Evolutionary conservation across 2,113 vertebrate genomes (phyloP).

Genomic region (Octodon degus): DNA sequence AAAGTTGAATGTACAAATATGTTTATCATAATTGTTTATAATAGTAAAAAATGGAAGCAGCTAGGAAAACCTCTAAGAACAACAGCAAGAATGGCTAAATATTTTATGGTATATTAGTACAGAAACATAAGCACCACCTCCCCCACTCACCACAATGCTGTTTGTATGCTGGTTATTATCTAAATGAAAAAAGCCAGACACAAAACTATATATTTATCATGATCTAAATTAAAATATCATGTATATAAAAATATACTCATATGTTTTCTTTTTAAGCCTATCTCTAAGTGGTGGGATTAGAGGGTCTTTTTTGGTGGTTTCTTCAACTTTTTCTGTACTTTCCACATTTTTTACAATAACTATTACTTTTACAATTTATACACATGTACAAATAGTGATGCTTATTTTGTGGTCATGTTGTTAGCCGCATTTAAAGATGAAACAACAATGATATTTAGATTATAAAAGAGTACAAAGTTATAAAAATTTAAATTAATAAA

Average conservation of each 20-base stretch:
- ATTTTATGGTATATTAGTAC: background rate
- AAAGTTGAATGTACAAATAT: slow-evolving; percentile 29
- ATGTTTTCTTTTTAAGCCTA: background rate
- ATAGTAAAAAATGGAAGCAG: background rate
- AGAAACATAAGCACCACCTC: background rate
- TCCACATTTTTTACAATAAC: background rate
- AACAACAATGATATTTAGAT: slow-evolving; percentile 40
- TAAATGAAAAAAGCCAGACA: slow-evolving; percentile 47
- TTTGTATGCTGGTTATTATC: slow-evolving; percentile 9
- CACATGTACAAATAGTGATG: background rate
- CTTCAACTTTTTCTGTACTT: slow-evolving; percentile 40
- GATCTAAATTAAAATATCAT: slow-evolving; percentile 13
- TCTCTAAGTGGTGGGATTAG: background rate
- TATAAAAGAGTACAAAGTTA: slow-evolving; percentile 19
- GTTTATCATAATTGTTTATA: slow-evolving; percentile 43
- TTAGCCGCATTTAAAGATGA: slow-evolving; percentile 17
- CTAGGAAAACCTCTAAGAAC: background rate
- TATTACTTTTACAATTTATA: slow-evolving; percentile 9
- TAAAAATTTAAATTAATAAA: slow-evolving; percentile 18
- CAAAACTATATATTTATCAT: background rate
- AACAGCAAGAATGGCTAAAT: slow-evolving; percentile 7
- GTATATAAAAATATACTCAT: background rate
- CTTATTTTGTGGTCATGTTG: slow-evolving; percentile 4
- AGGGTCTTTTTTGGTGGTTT: background rate
- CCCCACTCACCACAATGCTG: background rate